These are phyloP conservation scores for Galago senegalensis DNA, from an alignment of 2,797 vertebrate species.

Conservation along the genomic window DNA sequence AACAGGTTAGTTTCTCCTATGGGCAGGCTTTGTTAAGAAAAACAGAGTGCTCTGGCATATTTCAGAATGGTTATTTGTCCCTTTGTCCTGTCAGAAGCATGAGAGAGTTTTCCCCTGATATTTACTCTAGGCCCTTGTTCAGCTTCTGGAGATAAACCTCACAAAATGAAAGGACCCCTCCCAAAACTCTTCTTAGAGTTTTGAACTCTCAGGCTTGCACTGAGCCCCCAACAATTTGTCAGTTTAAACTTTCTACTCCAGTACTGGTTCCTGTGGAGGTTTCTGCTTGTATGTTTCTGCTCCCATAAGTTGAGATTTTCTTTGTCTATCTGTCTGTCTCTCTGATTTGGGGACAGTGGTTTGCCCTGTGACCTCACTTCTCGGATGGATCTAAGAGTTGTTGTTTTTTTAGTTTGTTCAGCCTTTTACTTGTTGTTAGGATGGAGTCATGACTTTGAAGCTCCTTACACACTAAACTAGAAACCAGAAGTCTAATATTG, in stretches of 20 bases:
- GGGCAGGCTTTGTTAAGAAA: not conserved
- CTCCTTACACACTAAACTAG: not conserved
- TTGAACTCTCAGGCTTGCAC: not conserved
- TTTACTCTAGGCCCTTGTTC: too few species aligned
- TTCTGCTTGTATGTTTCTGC: not conserved
- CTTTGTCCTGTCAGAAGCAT: not conserved
- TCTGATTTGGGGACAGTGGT: not conserved
- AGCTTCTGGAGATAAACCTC: not conserved
- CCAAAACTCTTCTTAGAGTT: not conserved
- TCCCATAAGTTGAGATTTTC: not conserved
- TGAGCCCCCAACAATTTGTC: not conserved
- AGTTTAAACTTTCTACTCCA: not conserved
- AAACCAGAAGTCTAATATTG: not conserved
- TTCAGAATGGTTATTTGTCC: not conserved
- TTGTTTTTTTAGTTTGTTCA: slow-evolving; percentile 8
- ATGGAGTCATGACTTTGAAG: not conserved
- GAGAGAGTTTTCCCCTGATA: not conserved
- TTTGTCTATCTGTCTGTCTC: not conserved
- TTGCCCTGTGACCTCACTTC: slow-evolving; percentile 16
- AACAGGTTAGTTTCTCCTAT: not conserved
- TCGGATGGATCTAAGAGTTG: not conserved
- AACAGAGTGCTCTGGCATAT: not conserved
- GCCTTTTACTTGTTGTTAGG: slow-evolving; percentile 16
- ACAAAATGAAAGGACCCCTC: not conserved
- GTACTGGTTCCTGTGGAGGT: not conserved